These are phyloP conservation scores for Pseudococcus viburni DNA, from an alignment of 2,888 invertebrate species.

Conservation along the genomic window DNA sequence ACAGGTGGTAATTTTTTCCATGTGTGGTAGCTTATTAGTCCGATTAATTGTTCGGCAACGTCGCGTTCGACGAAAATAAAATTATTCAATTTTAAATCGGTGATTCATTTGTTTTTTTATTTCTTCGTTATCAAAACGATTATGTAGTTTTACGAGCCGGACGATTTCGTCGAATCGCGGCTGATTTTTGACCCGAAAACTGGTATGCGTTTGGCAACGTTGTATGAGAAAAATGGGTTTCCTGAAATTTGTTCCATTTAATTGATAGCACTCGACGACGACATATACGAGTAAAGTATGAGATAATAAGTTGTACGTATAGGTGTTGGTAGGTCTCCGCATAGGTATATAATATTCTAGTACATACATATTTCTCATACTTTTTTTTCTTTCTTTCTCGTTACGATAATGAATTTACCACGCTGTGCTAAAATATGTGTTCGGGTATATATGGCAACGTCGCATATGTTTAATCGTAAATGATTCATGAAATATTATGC, in stretches of 20 bases:
- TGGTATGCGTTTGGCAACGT: background rate
- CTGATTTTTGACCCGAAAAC: background rate
- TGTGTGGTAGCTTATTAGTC: background rate
- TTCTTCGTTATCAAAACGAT: background rate
- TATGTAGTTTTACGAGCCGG: background rate
- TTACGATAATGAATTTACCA: background rate
- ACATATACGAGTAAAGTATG: background rate
- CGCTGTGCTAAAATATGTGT: background rate
- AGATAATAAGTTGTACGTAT: background rate
- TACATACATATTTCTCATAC: background rate
- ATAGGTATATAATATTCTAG: background rate
- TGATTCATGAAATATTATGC: slow-evolving; percentile 1
- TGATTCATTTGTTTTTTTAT: slow-evolving; percentile 14
- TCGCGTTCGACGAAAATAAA: slow-evolving; percentile 14
- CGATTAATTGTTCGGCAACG: slow-evolving; percentile 15
- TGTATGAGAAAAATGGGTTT: background rate
- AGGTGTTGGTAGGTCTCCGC: background rate
- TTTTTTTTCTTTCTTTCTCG: background rate
- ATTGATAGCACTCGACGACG: background rate
- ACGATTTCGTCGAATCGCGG: background rate
- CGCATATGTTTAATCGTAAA: slow-evolving; percentile 2
- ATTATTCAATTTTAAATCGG: background rate
- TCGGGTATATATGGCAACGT: background rate
- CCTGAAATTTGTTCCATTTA: slow-evolving; percentile 8
- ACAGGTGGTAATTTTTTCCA: background rate